Conservation (phyloP, 2,888 invertebrate genomes). For the Morpho achilles region DNA sequence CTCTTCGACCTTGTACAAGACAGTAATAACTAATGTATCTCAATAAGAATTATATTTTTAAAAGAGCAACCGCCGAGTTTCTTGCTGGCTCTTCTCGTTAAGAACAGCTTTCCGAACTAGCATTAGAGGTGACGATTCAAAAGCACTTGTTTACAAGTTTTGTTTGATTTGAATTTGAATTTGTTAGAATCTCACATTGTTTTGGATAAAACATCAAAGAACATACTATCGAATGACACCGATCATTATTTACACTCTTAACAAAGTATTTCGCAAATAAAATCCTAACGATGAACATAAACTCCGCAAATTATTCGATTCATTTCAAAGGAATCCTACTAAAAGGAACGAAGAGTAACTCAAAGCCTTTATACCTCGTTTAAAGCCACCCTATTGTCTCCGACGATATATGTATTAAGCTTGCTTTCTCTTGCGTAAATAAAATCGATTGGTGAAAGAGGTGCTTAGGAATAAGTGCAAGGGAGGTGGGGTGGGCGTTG, state of each 20-base stretch:
- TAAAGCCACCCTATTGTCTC: constrained; percentile 76
- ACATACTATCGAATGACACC: constrained; percentile 37
- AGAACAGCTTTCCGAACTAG: too few relatives aligned
- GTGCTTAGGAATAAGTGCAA: constrained; percentile 68
- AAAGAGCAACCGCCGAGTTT: too few relatives aligned
- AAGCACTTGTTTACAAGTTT: too few relatives aligned
- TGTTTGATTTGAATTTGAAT: too few relatives aligned
- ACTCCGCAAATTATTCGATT: constrained; percentile 76
- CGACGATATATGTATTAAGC: constrained; percentile 74
- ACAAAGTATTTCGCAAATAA: constrained; percentile 58
- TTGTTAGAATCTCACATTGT: too few relatives aligned
- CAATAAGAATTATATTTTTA: too few relatives aligned
- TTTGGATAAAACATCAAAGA: constrained; percentile 7
- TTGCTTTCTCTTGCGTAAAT: constrained; percentile 78
- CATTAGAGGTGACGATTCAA: too few relatives aligned
- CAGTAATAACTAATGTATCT: too few relatives aligned
- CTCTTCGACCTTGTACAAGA: too few relatives aligned
- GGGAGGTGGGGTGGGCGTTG: constrained; percentile 43
- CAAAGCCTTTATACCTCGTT: constrained; percentile 79
- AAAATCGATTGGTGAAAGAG: constrained; percentile 71
- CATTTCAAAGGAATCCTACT: constrained; percentile 76
- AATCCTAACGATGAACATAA: constrained; percentile 63
- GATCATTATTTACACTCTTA: constrained; percentile 57
- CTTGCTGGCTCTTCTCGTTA: too few relatives aligned
- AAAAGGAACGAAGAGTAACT: constrained; percentile 75